phyloP scores from a whole-genome alignment of 2,797 vertebrate genomes.

The Sebastes minor region DNA sequence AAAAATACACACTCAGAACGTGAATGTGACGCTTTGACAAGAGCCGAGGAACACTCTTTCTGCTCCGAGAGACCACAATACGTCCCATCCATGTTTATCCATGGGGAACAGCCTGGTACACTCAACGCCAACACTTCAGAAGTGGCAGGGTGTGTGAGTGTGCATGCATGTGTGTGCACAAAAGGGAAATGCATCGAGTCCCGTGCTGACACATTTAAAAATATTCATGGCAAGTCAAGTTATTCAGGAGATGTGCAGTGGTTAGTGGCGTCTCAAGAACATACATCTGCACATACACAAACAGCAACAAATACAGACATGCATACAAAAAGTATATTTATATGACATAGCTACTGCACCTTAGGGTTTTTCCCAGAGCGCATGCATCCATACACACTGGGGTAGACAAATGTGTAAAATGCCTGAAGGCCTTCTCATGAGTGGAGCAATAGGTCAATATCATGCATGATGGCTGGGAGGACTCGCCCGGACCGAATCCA shows the following conservation, averaged over 20 bases:
- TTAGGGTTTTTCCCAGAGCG: background rate
- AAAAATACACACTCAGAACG: conserved; percentile 25
- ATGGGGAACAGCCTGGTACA: conserved; percentile 23
- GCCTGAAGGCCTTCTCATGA: conserved; percentile 47
- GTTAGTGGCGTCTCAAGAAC: conserved; percentile 15
- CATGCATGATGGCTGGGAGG: conserved; percentile 53
- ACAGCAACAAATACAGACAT: background rate
- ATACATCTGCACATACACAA: conserved; percentile 2
- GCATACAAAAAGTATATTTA: background rate
- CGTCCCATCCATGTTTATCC: conserved; percentile 35
- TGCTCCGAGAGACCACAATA: conserved; percentile 15
- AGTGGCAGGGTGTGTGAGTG: background rate
- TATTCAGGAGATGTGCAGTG: conserved; percentile 49
- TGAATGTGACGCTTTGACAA: conserved; percentile 22
- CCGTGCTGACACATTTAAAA: conserved; percentile 51
- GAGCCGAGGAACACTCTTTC: conserved; percentile 24
- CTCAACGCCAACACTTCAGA: conserved; percentile 22
- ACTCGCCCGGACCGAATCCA: conserved; percentile 32
- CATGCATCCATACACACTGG: conserved; percentile 1
- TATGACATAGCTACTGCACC: background rate
- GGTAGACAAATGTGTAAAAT: conserved; percentile 42
- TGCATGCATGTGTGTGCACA: background rate
- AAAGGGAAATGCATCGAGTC: conserved; percentile 15
- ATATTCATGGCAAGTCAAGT: conserved; percentile 55
- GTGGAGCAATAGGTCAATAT: conserved; percentile 62